phyloP scores from a whole-genome alignment of 2,113 vertebrate genomes.

The Noctilio leporinus region DNA sequence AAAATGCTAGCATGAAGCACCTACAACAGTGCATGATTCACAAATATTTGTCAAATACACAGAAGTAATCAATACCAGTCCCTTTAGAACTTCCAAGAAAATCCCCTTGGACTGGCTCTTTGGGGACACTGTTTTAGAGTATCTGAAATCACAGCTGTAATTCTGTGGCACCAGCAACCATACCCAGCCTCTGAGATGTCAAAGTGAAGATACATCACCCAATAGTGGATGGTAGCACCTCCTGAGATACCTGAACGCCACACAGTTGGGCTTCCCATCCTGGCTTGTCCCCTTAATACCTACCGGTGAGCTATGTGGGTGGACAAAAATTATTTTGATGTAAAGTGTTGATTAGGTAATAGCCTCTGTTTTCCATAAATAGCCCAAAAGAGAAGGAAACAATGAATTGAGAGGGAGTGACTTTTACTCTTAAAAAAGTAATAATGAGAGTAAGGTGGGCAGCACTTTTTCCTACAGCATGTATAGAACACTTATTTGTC shows the following conservation, averaged over 20 bases:
- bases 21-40: neutral
- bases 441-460: neutral
- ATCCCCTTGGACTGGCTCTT: neutral
- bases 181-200: neutral
- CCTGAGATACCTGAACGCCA: neutral
- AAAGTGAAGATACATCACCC: conserved; percentile 16
- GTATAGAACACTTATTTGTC: neutral
- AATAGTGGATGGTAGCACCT: conserved; percentile 7
- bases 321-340: conserved; percentile 6
- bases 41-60: neutral
- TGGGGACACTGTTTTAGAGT: neutral
- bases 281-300: neutral
- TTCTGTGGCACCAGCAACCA: neutral
- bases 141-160: neutral
- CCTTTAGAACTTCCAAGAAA: neutral
- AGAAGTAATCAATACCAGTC: neutral
- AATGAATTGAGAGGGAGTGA: neutral
- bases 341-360: neutral
- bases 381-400: neutral
- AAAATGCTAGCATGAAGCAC: neutral
- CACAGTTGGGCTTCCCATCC: conserved; percentile 20
- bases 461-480: neutral
- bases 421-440: neutral
- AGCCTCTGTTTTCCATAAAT: neutral
- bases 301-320: conserved; percentile 22